phyloP scores from a whole-genome alignment of 1,140 invertebrate genomes.

The Macrosteles quadrilineatus region DNA sequence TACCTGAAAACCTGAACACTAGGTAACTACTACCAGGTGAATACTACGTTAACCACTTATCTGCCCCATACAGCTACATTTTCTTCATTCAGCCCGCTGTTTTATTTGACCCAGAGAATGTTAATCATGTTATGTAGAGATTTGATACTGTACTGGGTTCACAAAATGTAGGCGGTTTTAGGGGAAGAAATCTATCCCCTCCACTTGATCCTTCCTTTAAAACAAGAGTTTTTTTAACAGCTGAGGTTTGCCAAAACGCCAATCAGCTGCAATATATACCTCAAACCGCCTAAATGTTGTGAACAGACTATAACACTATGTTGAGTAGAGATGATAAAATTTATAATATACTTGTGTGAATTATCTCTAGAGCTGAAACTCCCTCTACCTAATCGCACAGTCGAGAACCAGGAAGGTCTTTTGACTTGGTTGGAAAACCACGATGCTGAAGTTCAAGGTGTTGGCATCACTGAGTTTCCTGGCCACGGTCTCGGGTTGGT shows the following conservation, averaged over 20 bases:
- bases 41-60: too few species aligned
- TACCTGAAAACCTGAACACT: too few species aligned
- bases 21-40: too few species aligned
- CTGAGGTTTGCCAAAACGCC: too few species aligned
- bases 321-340: neutral
- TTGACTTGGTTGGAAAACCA: constrained; percentile 45
- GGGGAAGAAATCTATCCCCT: too few species aligned
- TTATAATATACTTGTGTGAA: neutral
- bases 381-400: constrained; percentile 38
- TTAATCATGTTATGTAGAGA: neutral
- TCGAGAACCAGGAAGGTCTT: constrained; percentile 39
- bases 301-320: neutral
- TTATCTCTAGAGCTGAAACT: constrained; percentile 33
- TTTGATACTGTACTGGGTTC: neutral
- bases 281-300: neutral
- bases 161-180: neutral
- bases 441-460: constrained; percentile 53
- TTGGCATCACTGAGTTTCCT: constrained; percentile 72
- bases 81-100: too few species aligned
- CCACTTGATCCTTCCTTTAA: too few species aligned
- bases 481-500: constrained; percentile 78
- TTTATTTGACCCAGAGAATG: neutral
- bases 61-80: too few species aligned
- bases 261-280: too few species aligned
- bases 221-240: too few species aligned